phyloP scores from a whole-genome alignment of 1,140 invertebrate genomes.

The Lerema accius region DNA sequence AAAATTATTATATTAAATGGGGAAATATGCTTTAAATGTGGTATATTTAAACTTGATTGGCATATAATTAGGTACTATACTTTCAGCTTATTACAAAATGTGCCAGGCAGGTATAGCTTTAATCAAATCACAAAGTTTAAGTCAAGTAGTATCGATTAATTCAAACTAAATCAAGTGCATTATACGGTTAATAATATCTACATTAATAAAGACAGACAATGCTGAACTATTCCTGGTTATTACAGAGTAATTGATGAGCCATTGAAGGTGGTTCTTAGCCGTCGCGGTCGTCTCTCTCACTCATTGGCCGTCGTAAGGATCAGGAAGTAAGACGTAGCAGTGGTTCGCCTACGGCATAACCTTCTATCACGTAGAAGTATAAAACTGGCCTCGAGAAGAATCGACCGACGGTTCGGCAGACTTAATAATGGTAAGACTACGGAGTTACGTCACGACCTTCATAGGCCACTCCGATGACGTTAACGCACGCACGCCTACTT shows the following conservation, averaged over 20 bases:
- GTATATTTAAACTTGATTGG: too few relatives aligned
- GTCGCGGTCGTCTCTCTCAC: constrained; percentile 15
- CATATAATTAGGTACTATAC: too few relatives aligned
- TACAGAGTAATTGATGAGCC: constrained; percentile 13
- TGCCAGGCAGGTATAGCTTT: too few relatives aligned
- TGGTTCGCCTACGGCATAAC: constrained; percentile 6
- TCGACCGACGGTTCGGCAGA: constrained; percentile 65
- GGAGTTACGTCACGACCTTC: constrained; percentile 75
- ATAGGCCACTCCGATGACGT: constrained; percentile 64
- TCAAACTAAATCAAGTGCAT: too few relatives aligned
- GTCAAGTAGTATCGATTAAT: too few relatives aligned
- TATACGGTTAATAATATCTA: too few relatives aligned
- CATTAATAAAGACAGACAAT: too few relatives aligned
- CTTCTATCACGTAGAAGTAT: constrained; percentile 18
- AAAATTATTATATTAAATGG: too few relatives aligned
- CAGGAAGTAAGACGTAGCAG: constrained; percentile 45
- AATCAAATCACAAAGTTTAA: too few relatives aligned
- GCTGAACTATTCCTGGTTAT: constrained; percentile 14
- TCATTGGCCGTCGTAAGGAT: constrained; percentile 37
- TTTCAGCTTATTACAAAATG: too few relatives aligned
- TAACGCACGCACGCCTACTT: constrained; percentile 58
- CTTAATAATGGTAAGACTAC: constrained; percentile 60
- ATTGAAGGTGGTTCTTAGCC: constrained; percentile 4
- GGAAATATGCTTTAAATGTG: too few relatives aligned
- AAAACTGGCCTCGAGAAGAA: constrained; percentile 59